Evolutionary conservation across 2,888 invertebrate genomes (phyloP), one percentile per base, ranked within the genome.

Genomic region (Slavum lentiscoides): DNA sequence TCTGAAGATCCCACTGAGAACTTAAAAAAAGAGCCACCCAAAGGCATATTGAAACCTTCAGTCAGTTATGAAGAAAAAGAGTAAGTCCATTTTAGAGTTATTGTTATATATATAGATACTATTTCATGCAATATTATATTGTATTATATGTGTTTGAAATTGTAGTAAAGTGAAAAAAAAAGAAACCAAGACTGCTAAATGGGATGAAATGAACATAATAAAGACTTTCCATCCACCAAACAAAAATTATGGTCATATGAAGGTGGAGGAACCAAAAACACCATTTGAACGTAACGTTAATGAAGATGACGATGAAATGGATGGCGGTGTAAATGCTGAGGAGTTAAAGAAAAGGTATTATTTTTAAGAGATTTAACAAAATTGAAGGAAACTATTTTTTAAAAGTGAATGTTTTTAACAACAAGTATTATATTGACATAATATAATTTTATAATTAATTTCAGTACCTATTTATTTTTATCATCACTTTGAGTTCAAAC

Each of bases 191-290:
- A 89, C 90, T 84, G 90, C 95, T 86, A 94, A 96, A 89, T 97
- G 95, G 89, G 99, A 99, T 88, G 99, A 99, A 89, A 95, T 97
- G 92, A 99, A 99, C 88, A 98, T 99, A 84, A 90, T 98, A 85
- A 97, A 97, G 84, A 99, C 99, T 0, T 92, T 97, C 85, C 99
- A 99, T 89, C 99, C 99, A 64, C 90, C 94, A 37, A 96, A 96
- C 87, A 99, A 99, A 88, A 98, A 98, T 88, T 99, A 99, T 88
- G 99, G 99, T 13, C 97, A 97, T 86, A 98, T 98, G 97, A 99
- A 98, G 88, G 92, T 94, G 83, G 95, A 96, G 85, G 99, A 99
- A 88, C 98, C 99, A 2, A 98, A 98, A 87, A 99, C 99, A 43
- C 99, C 99, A 0, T 94, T 90, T 85, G 91, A 91, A 86, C 91